phyloP scores from a whole-genome alignment of 2,888 invertebrate genomes.

The Limenitis camilla region DNA sequence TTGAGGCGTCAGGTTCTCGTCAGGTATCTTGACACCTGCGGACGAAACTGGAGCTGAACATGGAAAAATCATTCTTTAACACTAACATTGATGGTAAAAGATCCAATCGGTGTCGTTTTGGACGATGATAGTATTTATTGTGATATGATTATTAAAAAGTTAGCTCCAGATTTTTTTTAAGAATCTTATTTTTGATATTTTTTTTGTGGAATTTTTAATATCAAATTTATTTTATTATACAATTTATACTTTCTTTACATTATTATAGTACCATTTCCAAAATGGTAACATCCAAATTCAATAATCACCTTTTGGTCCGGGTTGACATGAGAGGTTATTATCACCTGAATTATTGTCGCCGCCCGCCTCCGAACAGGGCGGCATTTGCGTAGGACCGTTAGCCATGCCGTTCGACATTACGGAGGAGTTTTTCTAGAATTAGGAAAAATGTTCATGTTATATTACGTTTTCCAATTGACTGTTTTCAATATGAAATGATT shows the following conservation, averaged over 20 bases:
- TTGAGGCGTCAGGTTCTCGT: slow-evolving; percentile 96
- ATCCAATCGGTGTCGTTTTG: neutral
- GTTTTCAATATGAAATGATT: too few relatives aligned
- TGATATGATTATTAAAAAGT: too few relatives aligned
- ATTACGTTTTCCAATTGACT: too few relatives aligned
- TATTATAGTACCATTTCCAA: neutral
- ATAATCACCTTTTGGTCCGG: slow-evolving; percentile 58
- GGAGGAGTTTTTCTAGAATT: slow-evolving; percentile 66
- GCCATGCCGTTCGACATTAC: slow-evolving; percentile 70
- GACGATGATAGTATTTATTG: too few relatives aligned
- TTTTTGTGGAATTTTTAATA: too few relatives aligned
- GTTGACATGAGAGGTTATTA: slow-evolving; percentile 42
- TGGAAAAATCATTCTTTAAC: slow-evolving; percentile 21
- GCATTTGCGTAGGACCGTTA: slow-evolving; percentile 54
- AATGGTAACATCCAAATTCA: neutral
- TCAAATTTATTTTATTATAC: too few relatives aligned
- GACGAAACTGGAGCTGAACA: slow-evolving; percentile 29
- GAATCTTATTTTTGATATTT: too few relatives aligned
- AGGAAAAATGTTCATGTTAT: slow-evolving; percentile 1
- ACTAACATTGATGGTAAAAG: slow-evolving; percentile 9
- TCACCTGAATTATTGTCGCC: slow-evolving; percentile 29
- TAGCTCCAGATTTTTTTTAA: too few relatives aligned
- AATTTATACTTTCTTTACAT: too few relatives aligned
- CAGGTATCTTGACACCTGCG: slow-evolving; percentile 90
- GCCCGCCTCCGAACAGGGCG: slow-evolving; percentile 59